Conservation (phyloP, 2,113 vertebrate genomes). For the Hippotragus niger region DNA sequence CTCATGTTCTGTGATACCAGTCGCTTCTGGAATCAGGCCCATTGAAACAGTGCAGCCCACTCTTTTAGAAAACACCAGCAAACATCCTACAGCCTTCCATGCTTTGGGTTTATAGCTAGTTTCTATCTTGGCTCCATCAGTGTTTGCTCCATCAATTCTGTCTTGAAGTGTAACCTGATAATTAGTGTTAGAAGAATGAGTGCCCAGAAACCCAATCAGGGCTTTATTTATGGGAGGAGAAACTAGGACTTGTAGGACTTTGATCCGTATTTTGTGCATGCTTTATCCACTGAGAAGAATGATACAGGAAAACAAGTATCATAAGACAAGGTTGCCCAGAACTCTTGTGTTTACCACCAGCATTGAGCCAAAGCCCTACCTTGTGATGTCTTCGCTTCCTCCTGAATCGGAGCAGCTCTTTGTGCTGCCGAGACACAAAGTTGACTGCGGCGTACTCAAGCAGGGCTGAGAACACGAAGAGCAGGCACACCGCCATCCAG, state of each 20-base stretch:
- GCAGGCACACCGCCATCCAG: constrained; percentile 99
- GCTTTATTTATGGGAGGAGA: neutral
- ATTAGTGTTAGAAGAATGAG: neutral
- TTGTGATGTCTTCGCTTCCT: constrained; percentile 96
- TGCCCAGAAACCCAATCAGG: neutral
- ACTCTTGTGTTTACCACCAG: neutral
- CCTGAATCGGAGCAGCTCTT: constrained; percentile 97
- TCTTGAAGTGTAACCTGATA: neutral
- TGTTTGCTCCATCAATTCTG: neutral
- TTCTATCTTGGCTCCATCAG: neutral
- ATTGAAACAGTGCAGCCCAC: neutral
- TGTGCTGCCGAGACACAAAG: constrained; percentile 99
- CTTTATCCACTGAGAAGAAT: neutral
- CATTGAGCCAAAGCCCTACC: constrained; percentile 80
- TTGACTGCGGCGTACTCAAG: constrained; percentile 98
- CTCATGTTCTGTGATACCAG: neutral
- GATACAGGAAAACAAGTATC: neutral
- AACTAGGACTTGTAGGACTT: neutral
- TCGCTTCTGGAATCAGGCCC: neutral
- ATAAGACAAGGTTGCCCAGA: neutral
- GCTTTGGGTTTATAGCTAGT: neutral
- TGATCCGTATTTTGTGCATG: neutral
- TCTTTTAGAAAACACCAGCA: neutral
- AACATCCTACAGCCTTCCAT: neutral
- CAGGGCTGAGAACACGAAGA: constrained; percentile 98